phyloP scores from a whole-genome alignment of 2,113 vertebrate genomes.

The Lutjanus erythropterus region DNA sequence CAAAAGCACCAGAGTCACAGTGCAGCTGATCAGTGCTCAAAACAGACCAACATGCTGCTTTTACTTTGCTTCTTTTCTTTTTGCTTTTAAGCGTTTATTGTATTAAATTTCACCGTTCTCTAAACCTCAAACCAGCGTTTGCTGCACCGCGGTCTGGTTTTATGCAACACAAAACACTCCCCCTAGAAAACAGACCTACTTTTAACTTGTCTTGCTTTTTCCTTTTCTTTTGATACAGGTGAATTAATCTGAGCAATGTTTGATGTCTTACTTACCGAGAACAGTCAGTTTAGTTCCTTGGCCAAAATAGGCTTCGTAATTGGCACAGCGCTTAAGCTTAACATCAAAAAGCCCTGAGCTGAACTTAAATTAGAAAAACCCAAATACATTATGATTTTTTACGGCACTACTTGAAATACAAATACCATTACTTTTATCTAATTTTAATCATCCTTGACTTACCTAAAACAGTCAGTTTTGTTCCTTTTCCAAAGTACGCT shows the following conservation, averaged over 20 bases:
- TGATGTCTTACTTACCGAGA: conserved; percentile 76
- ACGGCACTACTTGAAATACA: not conserved
- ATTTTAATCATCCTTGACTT: not conserved
- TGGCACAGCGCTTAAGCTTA: conserved; percentile 51
- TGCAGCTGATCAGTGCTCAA: conserved; percentile 24
- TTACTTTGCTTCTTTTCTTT: not conserved
- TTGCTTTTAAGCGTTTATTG: not conserved
- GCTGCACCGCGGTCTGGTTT: not conserved
- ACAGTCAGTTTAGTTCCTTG: conserved; percentile 66
- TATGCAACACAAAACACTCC: not conserved
- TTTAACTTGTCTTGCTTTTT: not conserved
- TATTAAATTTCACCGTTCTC: not conserved
- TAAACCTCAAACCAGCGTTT: not conserved
- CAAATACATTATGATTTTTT: not conserved
- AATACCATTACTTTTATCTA: not conserved
- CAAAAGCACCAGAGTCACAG: conserved; percentile 30
- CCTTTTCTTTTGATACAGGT: not conserved
- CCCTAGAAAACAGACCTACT: not conserved
- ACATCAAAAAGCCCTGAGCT: conserved; percentile 33
- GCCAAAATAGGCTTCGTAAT: conserved; percentile 63
- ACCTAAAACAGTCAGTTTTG: conserved; percentile 80
- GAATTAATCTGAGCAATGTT: not conserved
- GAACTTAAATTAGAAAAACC: not conserved
- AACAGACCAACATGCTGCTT: not conserved
- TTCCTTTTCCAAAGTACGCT: conserved; percentile 79